Percentiles rank a stretch among this genome's conserved stretches.
These are phyloP conservation scores for Epinephelus lanceolatus DNA, from an alignment of 2,113 vertebrate genomes.

Conservation along the genomic window DNA sequence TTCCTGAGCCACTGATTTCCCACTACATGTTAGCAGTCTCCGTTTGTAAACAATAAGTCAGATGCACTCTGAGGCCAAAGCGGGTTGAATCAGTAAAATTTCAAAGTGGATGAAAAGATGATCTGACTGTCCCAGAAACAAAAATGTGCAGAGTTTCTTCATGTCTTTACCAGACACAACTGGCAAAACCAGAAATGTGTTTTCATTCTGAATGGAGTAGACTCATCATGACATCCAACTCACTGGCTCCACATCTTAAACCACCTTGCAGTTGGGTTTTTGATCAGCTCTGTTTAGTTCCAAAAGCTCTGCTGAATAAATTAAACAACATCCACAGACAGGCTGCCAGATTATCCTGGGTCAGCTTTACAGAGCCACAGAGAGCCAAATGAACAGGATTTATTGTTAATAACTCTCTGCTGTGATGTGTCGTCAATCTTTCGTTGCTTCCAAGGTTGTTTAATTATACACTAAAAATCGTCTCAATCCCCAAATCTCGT, in stretches of 20 bases:
- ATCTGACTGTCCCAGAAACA: neutral
- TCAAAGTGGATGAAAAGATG: slow-evolving; percentile 22
- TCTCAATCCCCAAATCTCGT: neutral
- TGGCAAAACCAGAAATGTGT: neutral
- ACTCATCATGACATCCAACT: neutral
- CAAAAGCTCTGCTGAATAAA: slow-evolving; percentile 11
- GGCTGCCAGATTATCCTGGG: slow-evolving; percentile 13
- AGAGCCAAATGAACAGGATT: slow-evolving; percentile 32
- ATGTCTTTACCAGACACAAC: too few species aligned
- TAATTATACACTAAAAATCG: slow-evolving; percentile 5
- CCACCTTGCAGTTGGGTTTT: neutral
- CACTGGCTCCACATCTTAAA: neutral
- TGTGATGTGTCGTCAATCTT: slow-evolving; percentile 18
- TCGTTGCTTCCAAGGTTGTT: neutral
- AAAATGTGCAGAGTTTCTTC: neutral
- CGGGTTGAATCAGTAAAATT: slow-evolving; percentile 12
- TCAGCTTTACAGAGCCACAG: slow-evolving; percentile 10
- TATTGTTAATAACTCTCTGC: slow-evolving; percentile 42
- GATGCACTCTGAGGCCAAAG: neutral
- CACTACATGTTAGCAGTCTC: neutral
- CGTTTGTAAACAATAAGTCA: neutral
- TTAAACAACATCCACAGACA: slow-evolving; percentile 17
- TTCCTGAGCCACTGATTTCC: too few species aligned
- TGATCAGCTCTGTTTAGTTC: neutral
- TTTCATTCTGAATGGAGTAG: neutral